A percentile compares a stretch with the other conserved stretches of the same genome.
Conservation (phyloP, 2,888 invertebrate species). For the Tricholauxania praeusta region DNA sequence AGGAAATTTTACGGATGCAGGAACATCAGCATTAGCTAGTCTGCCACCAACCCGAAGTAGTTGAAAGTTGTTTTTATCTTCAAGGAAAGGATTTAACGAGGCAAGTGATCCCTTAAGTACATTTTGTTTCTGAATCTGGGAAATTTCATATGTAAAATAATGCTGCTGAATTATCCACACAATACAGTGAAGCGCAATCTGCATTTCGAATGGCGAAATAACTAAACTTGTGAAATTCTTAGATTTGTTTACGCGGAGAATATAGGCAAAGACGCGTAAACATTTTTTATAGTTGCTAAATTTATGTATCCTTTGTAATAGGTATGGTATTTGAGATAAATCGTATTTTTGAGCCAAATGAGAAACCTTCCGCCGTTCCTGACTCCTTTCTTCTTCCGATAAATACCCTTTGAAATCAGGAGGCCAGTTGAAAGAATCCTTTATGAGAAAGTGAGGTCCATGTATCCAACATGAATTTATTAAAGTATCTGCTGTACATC, state of each 20-base stretch:
- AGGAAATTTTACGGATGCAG: no score
- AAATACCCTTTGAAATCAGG: background rate
- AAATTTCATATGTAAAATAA: no score
- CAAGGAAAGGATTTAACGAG: constrained; percentile 3
- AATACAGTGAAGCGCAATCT: background rate
- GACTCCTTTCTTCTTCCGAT: background rate
- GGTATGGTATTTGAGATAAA: background rate
- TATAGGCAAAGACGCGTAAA: no score
- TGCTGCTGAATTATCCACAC: no score
- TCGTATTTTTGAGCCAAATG: background rate
- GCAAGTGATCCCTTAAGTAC: background rate
- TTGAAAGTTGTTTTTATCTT: background rate
- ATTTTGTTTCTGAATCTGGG: background rate
- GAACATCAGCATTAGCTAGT: constrained; percentile 26
- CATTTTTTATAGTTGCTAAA: no score
- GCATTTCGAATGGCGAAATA: background rate
- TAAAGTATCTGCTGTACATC: constrained; percentile 5
- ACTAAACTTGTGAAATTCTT: background rate
- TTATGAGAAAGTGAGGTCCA: constrained; percentile 16
- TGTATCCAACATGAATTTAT: constrained; percentile 7
- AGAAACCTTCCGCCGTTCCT: background rate
- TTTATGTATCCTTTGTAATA: no score
- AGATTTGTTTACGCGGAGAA: background rate
- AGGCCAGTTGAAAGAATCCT: background rate
- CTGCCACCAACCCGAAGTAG: constrained; percentile 26